Conservation (phyloP, 2,797 vertebrate species). For the Zenarchopterus dispar region DNA sequence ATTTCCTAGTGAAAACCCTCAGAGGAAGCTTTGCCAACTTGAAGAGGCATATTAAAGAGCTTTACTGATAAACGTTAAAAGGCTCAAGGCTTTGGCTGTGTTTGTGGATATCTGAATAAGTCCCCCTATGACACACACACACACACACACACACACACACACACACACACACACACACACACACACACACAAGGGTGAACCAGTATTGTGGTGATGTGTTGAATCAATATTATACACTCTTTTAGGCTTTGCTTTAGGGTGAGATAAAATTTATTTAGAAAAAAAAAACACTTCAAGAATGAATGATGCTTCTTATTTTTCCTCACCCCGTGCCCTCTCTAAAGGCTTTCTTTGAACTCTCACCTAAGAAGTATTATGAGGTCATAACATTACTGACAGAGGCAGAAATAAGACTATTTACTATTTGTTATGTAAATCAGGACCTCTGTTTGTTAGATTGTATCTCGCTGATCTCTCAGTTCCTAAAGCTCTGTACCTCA, state of each 20-base stretch:
- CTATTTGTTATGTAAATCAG: constrained; percentile 52
- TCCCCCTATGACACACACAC: neutral
- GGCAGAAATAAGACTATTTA: constrained; percentile 43
- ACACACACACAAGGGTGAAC: constrained; percentile 45
- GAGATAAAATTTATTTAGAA: constrained; percentile 80
- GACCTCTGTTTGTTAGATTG: constrained; percentile 30
- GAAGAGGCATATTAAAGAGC: constrained; percentile 81
- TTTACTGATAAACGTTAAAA: constrained; percentile 81
- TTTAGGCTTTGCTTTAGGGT: constrained; percentile 59
- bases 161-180: neutral
- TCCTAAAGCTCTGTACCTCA: neutral
- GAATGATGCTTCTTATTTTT: constrained; percentile 48
- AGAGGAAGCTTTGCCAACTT: constrained; percentile 69
- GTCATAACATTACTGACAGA: constrained; percentile 35
- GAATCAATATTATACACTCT: constrained; percentile 72
- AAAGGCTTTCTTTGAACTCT: constrained; percentile 39
- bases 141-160: no score
- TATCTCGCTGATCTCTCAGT: constrained; percentile 25
- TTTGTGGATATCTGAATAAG: constrained; percentile 69
- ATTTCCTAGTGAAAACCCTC: constrained; percentile 76
- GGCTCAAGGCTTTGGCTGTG: constrained; percentile 68
- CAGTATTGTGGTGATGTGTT: constrained; percentile 64
- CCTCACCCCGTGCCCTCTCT: constrained; percentile 21
- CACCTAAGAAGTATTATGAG: constrained; percentile 42
- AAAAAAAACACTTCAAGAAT: constrained; percentile 61